A percentile compares a stretch with the other conserved stretches of the same genome.
These are phyloP conservation scores for Henricia sp. DNA, from an alignment of 53 echinoderm and acorn worm species.

Conservation along the genomic window DNA sequence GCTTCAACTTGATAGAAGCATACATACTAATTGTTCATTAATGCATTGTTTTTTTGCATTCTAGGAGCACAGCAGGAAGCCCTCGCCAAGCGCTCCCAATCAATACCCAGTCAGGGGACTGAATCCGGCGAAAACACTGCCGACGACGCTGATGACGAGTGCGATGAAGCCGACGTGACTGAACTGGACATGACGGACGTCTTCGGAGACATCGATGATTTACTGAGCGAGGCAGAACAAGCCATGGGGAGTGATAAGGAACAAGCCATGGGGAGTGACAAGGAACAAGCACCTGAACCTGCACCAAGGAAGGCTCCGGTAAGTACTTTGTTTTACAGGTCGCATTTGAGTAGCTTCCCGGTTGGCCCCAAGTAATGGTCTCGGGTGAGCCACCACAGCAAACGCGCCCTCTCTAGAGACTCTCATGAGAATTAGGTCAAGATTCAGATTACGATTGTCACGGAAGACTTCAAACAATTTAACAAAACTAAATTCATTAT, in stretches of 20 bases:
- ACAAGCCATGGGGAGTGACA: neutral
- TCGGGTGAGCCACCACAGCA: too few species aligned
- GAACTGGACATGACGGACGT: conserved; percentile 90
- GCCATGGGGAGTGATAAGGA: conserved; percentile 87
- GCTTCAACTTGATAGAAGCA: too few species aligned
- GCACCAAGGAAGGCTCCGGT: conserved; percentile 43
- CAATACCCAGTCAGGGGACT: conserved; percentile 4
- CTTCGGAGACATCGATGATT: conserved; percentile 93
- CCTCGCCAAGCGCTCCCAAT: neutral
- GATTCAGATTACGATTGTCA: too few species aligned
- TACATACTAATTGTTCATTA: too few species aligned
- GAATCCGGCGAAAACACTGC: conserved; percentile 27
- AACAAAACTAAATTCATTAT: too few species aligned
- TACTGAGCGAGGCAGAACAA: conserved; percentile 88
- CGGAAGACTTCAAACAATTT: too few species aligned
- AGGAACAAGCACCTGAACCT: neutral
- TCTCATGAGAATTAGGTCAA: too few species aligned
- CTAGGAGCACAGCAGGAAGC: conserved; percentile 43
- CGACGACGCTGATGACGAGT: conserved; percentile 42
- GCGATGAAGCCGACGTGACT: conserved; percentile 69
- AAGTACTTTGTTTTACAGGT: neutral
- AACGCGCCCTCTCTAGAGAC: too few species aligned
- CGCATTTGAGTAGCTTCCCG: too few species aligned
- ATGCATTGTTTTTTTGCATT: neutral
- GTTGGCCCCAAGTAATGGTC: too few species aligned